Evolutionary conservation across 2,888 invertebrate genomes (phyloP), one percentile per base, ranked within the genome.

Genomic region (Mesochorus sp.): DNA sequence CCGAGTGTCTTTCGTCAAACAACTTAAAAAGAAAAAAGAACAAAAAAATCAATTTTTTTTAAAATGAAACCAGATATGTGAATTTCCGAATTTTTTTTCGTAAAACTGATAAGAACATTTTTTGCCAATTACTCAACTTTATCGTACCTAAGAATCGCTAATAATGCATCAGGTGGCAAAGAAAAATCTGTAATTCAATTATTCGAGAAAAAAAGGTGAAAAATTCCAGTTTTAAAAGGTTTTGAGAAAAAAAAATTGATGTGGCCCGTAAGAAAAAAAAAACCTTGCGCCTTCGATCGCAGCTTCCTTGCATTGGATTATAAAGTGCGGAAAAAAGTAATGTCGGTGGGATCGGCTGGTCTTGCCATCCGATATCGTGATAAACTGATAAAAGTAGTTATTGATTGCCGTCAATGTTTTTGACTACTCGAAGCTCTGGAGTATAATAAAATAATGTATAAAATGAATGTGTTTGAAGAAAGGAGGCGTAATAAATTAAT

Each of bases 1-100:
- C 80, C 81, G 75, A 80, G 55, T 66, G 78, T 75, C 47, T 3
- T n/a, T 24, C 64, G 28, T 57, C 5, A 21, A 76, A 31, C 72
- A 37, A 51, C 28, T n/a, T n/a, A n/a, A n/a, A n/a, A n/a, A n/a
- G n/a, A n/a, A n/a, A n/a, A n/a, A n/a, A n/a, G n/a, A n/a, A n/a
- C n/a, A n/a, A n/a, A n/a, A n/a, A n/a, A n/a, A n/a, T n/a, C n/a
- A n/a, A n/a, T n/a, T 3, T 37, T 12, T 2, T 37, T 10, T 8
- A 12, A 37, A 2, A 37, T 37, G 37, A 37, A 37, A n/a, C 8
- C 12, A 10, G 37, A 37, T n/a, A n/a, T 37, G 8, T 37, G 1
- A n/a, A 10, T 37, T 6, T 8, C 8, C 12, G 3, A n/a, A 2
- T 37, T 37, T 37, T 37, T 37, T 37, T 37, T 37, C 12, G n/a